phyloP scores from a whole-genome alignment of 1,140 invertebrate genomes.

The Polyergus mexicanus region DNA sequence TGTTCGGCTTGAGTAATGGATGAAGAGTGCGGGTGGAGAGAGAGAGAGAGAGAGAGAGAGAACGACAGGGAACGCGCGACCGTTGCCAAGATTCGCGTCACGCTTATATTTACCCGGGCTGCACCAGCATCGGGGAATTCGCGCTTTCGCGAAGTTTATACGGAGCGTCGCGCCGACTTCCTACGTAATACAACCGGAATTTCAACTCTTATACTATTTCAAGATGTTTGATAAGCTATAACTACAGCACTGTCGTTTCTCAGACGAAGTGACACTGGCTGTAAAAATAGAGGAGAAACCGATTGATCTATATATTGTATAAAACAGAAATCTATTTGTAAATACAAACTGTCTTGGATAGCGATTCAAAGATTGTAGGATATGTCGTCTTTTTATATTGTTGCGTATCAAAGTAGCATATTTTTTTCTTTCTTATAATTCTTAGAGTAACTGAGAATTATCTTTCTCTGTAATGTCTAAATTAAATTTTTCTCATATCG shows the following conservation, averaged over 20 bases:
- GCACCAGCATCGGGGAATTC: conserved; percentile 74
- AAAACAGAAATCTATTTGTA: not conserved
- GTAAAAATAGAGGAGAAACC: not conserved
- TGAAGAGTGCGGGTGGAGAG: conserved; percentile 81
- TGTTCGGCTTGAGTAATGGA: conserved; percentile 80
- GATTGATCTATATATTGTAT: not conserved
- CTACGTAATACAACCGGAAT: conserved; percentile 24
- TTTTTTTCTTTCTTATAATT: not conserved
- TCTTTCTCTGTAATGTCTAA: not conserved
- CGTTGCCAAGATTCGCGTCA: conserved; percentile 81
- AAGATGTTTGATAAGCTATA: not conserved
- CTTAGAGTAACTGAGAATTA: not conserved
- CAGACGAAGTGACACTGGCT: not conserved
- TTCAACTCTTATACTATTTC: not conserved
- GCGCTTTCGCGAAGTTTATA: conserved; percentile 68
- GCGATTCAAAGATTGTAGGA: not conserved
- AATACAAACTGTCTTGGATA: not conserved
- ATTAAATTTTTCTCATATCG: not conserved
- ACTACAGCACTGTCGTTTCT: not conserved
- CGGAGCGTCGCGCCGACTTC: conserved; percentile 29
- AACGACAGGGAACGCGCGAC: conserved; percentile 49
- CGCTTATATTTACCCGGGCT: conserved; percentile 82
- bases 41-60: conserved; percentile 71
- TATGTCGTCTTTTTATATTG: not conserved
- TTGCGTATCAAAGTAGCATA: too few relatives aligned